phyloP scores from a whole-genome alignment of 2,113 vertebrate species.

The Paramisgurnus dabryanus region DNA sequence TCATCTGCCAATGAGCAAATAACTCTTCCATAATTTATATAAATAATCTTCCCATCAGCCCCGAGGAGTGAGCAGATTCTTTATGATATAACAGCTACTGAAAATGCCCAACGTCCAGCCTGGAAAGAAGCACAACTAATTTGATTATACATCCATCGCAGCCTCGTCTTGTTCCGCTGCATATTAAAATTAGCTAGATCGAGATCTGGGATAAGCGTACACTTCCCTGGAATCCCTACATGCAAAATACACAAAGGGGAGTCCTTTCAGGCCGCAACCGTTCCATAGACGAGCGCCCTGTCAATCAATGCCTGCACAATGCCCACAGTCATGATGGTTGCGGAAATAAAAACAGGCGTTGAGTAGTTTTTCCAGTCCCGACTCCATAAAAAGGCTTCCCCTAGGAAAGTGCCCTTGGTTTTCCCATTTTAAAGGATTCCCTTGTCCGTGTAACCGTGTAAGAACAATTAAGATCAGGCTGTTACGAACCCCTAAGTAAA shows the following conservation, averaged over 20 bases:
- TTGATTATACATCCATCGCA: constrained; percentile 64
- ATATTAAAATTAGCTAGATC: constrained; percentile 56
- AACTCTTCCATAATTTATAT: constrained; percentile 27
- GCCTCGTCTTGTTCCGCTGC: constrained; percentile 64
- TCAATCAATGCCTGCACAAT: constrained; percentile 17
- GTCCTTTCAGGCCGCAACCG: constrained; percentile 44
- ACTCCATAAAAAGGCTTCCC: constrained; percentile 43
- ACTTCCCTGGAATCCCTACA: constrained; percentile 72
- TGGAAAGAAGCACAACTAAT: constrained; percentile 70
- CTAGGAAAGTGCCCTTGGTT: constrained; percentile 39
- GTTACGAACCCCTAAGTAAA: no score
- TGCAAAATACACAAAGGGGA: constrained; percentile 65
- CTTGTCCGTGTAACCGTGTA: constrained; percentile 46
- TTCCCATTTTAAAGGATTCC: constrained; percentile 48
- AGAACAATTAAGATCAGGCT: neutral
- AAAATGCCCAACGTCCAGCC: constrained; percentile 55
- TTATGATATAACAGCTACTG: constrained; percentile 49
- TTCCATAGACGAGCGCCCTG: constrained; percentile 2
- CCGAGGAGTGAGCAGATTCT: neutral
- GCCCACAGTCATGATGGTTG: constrained; percentile 37
- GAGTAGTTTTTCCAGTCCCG: constrained; percentile 57
- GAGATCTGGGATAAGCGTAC: constrained; percentile 50
- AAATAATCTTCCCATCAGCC: constrained; percentile 37
- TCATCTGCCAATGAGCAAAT: neutral
- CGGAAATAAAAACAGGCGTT: constrained; percentile 61